A percentile compares a stretch with the other conserved stretches of the same genome.
phyloP scores from a whole-genome alignment of 1,140 invertebrate species.

The Reticulitermes speratus region DNA sequence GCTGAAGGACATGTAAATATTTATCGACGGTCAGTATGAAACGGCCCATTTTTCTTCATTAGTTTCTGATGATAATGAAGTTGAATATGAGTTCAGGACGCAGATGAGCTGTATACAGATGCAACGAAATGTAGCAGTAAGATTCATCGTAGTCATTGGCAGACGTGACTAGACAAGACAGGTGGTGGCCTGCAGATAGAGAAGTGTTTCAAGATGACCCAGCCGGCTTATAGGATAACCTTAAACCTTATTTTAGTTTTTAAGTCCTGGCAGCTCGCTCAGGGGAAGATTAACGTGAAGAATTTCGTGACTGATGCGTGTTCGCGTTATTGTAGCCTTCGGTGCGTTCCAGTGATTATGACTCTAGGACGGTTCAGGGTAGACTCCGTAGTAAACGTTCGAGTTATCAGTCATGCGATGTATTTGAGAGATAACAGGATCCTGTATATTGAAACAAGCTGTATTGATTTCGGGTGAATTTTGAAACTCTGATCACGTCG shows the following conservation, averaged over 20 bases:
- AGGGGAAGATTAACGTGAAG: not conserved
- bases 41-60: not conserved
- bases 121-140: not conserved
- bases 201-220: not conserved
- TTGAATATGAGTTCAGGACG: not conserved
- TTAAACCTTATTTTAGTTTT: constrained; percentile 5
- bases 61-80: not conserved
- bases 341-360: too few species aligned
- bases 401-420: not conserved
- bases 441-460: not conserved
- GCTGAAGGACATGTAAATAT: constrained; percentile 1
- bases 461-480: not conserved
- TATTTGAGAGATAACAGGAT: not conserved
- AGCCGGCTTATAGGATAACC: not conserved
- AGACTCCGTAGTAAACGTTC: not conserved
- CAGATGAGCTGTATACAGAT: not conserved
- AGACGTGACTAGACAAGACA: not conserved
- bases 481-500: not conserved
- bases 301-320: not conserved
- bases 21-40: constrained; percentile 3
- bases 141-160: not conserved
- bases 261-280: not conserved
- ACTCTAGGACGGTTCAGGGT: too few species aligned
- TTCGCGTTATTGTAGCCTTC: not conserved
- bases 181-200: not conserved